Conservation (phyloP, 2,113 vertebrate species). For the Urocolius indicus region DNA sequence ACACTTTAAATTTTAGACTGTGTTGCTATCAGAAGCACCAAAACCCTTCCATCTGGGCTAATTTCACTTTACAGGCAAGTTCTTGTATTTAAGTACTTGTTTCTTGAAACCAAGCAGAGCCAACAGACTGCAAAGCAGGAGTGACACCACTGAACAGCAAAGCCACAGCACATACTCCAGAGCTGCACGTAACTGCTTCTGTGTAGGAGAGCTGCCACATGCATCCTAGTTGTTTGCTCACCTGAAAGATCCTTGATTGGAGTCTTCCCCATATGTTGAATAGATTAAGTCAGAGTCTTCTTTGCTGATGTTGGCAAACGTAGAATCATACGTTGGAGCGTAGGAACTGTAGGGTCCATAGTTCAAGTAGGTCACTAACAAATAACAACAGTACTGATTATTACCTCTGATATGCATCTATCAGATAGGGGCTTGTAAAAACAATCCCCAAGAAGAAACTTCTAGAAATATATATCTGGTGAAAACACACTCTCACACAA, state of each 20-base stretch:
- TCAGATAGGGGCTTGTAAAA: neutral
- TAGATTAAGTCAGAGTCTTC: slow-evolving; percentile 95
- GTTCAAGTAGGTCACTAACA: slow-evolving; percentile 92
- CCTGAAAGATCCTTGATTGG: slow-evolving; percentile 88
- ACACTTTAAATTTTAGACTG: neutral
- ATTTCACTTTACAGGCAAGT: neutral
- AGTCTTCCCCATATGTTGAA: slow-evolving; percentile 90
- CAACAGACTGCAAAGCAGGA: neutral
- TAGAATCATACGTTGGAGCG: slow-evolving; percentile 94
- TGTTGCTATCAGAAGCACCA: neutral
- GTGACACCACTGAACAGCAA: neutral
- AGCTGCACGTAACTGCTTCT: rapidly evolving
- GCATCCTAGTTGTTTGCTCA: slow-evolving; percentile 12
- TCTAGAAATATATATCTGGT: neutral
- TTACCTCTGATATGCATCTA: neutral
- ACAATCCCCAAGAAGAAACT: neutral
- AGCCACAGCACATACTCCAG: neutral
- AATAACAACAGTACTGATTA: slow-evolving; percentile 6
- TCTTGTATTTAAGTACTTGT: neutral
- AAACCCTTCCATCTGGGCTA: neutral
- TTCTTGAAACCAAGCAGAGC: neutral
- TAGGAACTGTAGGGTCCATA: slow-evolving; percentile 95
- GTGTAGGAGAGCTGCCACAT: neutral
- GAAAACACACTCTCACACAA: neutral
- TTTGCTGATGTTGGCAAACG: slow-evolving; percentile 94